Conservation (phyloP, 2,113 vertebrate genomes). For the Bubo bubo region DNA sequence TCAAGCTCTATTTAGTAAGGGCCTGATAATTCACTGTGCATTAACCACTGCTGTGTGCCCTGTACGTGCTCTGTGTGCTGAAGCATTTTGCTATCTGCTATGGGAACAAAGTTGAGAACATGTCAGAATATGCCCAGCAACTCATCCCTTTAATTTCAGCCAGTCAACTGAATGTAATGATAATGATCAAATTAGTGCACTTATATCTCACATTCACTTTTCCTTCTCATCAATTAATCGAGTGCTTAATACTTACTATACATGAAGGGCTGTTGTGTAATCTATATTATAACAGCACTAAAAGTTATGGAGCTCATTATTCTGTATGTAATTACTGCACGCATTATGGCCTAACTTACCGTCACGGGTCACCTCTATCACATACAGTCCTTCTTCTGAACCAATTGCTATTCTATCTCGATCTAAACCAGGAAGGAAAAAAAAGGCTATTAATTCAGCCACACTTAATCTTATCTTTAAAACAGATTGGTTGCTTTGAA, state of each 20-base stretch:
- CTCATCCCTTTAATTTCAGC: background rate
- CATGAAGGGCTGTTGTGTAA: background rate
- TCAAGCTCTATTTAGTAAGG: background rate
- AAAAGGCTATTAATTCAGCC: background rate
- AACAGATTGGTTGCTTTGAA: background rate
- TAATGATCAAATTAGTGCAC: constrained; percentile 7
- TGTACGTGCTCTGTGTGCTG: background rate
- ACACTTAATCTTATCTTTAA: background rate
- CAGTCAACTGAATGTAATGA: background rate
- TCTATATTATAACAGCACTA: background rate
- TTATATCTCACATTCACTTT: background rate
- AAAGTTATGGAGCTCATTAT: background rate
- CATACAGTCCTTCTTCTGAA: constrained; percentile 93
- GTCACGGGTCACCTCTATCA: constrained; percentile 93
- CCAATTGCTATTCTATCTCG: constrained; percentile 91
- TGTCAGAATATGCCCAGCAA: background rate
- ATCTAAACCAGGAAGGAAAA: constrained; percentile 74
- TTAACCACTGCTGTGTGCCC: background rate
- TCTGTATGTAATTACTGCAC: background rate
- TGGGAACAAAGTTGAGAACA: background rate
- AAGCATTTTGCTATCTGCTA: background rate
- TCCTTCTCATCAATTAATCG: background rate
- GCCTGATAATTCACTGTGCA: background rate
- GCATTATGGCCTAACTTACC: constrained; percentile 77
- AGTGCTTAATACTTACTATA: background rate